phyloP scores from a whole-genome alignment of 2,113 vertebrate genomes.

The Scomber scombrus region DNA sequence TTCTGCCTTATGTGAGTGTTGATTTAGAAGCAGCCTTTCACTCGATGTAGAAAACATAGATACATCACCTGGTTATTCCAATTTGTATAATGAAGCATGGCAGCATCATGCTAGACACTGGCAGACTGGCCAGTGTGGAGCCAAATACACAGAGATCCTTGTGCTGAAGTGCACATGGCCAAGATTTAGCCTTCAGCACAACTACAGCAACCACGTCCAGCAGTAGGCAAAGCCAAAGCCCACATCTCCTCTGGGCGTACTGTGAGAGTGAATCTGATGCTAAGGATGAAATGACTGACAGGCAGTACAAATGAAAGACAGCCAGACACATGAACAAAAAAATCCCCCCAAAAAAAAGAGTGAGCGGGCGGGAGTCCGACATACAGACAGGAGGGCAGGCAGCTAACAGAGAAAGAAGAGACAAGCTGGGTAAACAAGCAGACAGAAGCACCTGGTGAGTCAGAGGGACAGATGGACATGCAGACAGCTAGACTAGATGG shows the following conservation, averaged over 20 bases:
- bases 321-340: neutral
- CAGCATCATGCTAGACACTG: slow-evolving; percentile 2
- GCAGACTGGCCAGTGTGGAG: too few relatives aligned
- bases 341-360: too few relatives aligned
- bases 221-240: too few relatives aligned
- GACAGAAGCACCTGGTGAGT: too few relatives aligned
- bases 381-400: slow-evolving; percentile 19
- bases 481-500: slow-evolving; percentile 39
- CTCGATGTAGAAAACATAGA: too few relatives aligned
- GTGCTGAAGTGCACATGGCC: slow-evolving; percentile 3
- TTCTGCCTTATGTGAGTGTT: too few relatives aligned
- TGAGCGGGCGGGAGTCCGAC: neutral
- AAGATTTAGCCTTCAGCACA: slow-evolving; percentile 9
- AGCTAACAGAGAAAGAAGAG: slow-evolving; percentile 8
- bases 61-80: too few relatives aligned
- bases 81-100: neutral
- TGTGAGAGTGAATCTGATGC: neutral
- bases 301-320: neutral
- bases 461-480: slow-evolving; percentile 52
- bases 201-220: slow-evolving; percentile 6
- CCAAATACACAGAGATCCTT: too few relatives aligned
- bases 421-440: slow-evolving; percentile 4
- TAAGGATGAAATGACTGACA: slow-evolving; percentile 12
- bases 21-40: too few relatives aligned
- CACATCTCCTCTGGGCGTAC: neutral